These are phyloP conservation scores for Hydrotaea diabolus DNA, from an alignment of 2,888 invertebrate species.

Conservation along the genomic window DNA sequence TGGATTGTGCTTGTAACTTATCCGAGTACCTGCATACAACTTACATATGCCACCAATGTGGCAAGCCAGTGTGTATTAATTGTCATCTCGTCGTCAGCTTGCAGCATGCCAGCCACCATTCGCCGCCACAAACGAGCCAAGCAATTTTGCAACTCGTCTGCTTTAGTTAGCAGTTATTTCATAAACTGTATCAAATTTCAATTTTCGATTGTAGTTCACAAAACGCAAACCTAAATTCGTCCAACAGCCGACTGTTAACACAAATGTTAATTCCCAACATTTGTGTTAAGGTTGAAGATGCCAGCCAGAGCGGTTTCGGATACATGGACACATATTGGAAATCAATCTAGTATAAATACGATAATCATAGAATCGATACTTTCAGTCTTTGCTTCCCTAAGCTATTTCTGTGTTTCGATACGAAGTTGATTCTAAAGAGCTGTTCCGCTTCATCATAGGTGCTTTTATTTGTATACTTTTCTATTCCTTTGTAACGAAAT, in stretches of 20 bases:
- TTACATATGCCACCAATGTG: slow-evolving; percentile 48
- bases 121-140: slow-evolving; percentile 11
- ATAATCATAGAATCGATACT: no score
- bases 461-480: no score
- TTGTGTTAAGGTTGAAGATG: slow-evolving; percentile 28
- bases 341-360: no score
- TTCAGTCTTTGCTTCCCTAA: no score
- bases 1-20: slow-evolving; percentile 46
- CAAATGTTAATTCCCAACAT: neutral
- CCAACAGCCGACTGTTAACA: neutral
- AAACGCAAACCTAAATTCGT: slow-evolving; percentile 8
- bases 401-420: no score
- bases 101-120: neutral
- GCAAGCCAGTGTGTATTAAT: slow-evolving; percentile 41
- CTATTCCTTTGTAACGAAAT: no score
- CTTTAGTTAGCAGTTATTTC: slow-evolving; percentile 42
- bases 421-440: no score
- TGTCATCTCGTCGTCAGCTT: slow-evolving; percentile 46
- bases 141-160: slow-evolving; percentile 33
- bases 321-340: no score
- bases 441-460: no score
- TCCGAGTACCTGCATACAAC: neutral
- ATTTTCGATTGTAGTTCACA: slow-evolving; percentile 25
- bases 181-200: slow-evolving; percentile 58
- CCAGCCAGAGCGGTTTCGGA: neutral